These are phyloP conservation scores for Resseliella maxima DNA, from an alignment of 2,888 invertebrate genomes.

Conservation along the genomic window DNA sequence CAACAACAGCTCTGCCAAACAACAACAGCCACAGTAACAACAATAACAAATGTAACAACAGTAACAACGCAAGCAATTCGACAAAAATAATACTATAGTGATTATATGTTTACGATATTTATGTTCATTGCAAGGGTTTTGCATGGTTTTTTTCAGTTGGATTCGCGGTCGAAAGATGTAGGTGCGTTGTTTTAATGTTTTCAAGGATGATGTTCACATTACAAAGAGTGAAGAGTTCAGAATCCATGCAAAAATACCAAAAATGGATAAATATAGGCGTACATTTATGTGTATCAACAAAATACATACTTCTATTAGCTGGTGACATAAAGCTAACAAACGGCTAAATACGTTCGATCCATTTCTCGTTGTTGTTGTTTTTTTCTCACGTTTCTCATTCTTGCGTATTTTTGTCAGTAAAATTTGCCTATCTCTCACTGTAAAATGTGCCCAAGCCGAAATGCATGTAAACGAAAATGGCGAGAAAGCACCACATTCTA, in stretches of 20 bases:
- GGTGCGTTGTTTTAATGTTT: neutral
- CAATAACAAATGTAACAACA: neutral
- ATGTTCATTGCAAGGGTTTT: neutral
- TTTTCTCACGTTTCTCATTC: neutral
- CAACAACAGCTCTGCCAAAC: neutral
- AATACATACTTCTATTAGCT: neutral
- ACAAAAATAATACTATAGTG: neutral
- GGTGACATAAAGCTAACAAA: constrained; percentile 17
- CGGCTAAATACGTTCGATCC: neutral
- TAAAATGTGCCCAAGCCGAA: neutral
- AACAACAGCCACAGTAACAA: too few species aligned
- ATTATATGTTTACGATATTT: neutral
- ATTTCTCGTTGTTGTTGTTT: too few species aligned
- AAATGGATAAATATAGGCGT: neutral
- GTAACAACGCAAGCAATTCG: neutral
- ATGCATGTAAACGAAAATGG: neutral
- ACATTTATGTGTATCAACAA: neutral
- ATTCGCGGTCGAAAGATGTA: neutral
- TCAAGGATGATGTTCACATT: neutral
- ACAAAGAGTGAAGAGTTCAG: neutral
- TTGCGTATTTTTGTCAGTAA: neutral
- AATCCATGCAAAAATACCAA: neutral
- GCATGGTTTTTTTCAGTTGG: neutral
- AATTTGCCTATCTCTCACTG: neutral
- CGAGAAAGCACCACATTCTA: neutral